Percentiles rank a stretch among this genome's conserved stretches.
Evolutionary conservation across 1,140 invertebrate species (phyloP).

Genomic region (Macrosteles quadrilineatus): DNA sequence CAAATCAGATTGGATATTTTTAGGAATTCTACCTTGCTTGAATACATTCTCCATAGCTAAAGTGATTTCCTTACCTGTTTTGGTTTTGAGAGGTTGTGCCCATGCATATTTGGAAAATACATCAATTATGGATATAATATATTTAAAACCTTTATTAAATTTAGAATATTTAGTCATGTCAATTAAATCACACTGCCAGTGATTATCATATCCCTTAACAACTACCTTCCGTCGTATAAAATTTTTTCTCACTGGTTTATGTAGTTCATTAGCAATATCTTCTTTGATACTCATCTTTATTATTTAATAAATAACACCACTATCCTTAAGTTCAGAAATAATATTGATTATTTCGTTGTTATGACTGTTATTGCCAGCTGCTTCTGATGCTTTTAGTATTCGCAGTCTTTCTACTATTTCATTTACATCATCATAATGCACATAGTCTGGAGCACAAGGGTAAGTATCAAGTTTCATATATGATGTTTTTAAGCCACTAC

Average conservation of each 20-base stretch:
- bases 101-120: constrained; percentile 42
- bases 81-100: neutral
- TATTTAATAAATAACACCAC: no score
- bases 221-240: constrained; percentile 33
- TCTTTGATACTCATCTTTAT: no score
- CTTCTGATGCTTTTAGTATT: no score
- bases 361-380: no score
- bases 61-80: neutral
- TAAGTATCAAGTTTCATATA: no score
- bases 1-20: constrained; percentile 11
- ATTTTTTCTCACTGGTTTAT: constrained; percentile 38
- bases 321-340: no score
- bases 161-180: constrained; percentile 35
- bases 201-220: constrained; percentile 39
- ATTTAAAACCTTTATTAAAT: constrained; percentile 47
- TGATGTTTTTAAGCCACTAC: no score
- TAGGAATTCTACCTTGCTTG: neutral
- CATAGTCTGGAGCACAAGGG: no score
- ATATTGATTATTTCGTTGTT: no score
- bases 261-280: constrained; percentile 28
- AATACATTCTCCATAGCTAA: neutral
- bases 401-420: no score
- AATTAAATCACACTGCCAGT: constrained; percentile 39
- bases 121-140: constrained; percentile 51
- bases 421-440: no score